Conservation (phyloP, 1,140 invertebrate species). For the Drosophila pectinifera region DNA sequence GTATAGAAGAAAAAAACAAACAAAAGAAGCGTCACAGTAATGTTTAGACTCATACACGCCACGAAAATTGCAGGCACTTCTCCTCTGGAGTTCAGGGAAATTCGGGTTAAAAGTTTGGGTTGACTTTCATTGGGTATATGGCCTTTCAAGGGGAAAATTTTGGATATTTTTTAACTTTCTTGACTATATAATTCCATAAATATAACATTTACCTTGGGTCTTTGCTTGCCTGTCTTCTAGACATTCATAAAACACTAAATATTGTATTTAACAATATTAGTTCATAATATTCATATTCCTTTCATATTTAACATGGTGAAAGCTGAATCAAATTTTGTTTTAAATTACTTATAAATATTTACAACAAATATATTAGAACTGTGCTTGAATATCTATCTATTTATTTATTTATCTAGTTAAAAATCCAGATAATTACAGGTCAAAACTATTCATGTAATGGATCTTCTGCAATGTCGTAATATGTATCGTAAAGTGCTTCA, state of each 20-base stretch:
- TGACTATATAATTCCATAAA: neutral
- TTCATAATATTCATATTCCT: no score
- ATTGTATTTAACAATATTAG: neutral
- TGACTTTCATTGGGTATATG: neutral
- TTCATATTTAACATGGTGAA: no score
- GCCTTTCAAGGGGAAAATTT: neutral
- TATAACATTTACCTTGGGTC: neutral
- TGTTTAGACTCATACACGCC: conserved; percentile 13
- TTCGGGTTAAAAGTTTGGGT: neutral
- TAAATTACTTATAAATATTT: neutral
- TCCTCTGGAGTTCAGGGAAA: neutral
- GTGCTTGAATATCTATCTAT: no score
- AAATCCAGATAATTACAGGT: no score
- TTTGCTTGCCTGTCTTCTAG: neutral
- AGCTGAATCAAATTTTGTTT: neutral
- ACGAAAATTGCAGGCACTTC: conserved; percentile 27
- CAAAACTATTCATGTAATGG: no score
- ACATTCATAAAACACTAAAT: neutral
- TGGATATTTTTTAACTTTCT: neutral
- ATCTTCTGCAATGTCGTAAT: no score
- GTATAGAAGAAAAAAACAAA: conserved; percentile 21
- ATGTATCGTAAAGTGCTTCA: no score
- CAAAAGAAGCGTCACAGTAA: conserved; percentile 41
- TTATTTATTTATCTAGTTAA: no score
- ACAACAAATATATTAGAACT: neutral